Evolutionary conservation across 2,113 vertebrate genomes (phyloP).

Genomic region (Odocoileus hemionus): DNA sequence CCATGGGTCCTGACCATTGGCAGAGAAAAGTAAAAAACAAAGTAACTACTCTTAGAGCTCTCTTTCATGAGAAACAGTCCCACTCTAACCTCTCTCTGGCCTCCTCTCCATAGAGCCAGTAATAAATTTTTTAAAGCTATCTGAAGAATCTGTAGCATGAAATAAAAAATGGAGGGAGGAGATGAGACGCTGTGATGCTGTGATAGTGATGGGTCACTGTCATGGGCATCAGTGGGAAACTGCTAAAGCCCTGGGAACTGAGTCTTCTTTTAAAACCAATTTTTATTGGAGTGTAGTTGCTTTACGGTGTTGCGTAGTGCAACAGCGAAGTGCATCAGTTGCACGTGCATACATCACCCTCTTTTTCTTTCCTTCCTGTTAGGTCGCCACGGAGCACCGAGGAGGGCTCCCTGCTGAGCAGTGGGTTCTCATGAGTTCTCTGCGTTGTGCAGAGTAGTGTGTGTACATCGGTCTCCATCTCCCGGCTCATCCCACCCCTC

Average conservation of each 20-base stretch:
- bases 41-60: neutral
- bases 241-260: neutral
- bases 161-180: neutral
- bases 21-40: neutral
- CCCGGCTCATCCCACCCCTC: neutral
- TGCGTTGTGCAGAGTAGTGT: fast-evolving
- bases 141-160: neutral
- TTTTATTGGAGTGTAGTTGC: neutral
- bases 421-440: neutral
- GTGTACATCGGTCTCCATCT: neutral
- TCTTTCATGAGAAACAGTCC: neutral
- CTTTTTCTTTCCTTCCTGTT: neutral
- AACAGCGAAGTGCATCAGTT: neutral
- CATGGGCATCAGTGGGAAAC: neutral
- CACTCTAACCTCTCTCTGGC: neutral
- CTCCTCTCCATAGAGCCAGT: neutral
- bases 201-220: neutral
- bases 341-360: fast-evolving
- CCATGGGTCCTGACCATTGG: neutral
- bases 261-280: neutral
- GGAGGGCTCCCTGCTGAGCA: too few species aligned
- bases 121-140: neutral
- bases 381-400: neutral
- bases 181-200: fast-evolving
- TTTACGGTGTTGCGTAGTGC: neutral